A percentile compares a stretch with the other conserved stretches of the same genome.
These are phyloP conservation scores for Diadegma fenestrale DNA, from an alignment of 2,888 invertebrate species.

Conservation along the genomic window DNA sequence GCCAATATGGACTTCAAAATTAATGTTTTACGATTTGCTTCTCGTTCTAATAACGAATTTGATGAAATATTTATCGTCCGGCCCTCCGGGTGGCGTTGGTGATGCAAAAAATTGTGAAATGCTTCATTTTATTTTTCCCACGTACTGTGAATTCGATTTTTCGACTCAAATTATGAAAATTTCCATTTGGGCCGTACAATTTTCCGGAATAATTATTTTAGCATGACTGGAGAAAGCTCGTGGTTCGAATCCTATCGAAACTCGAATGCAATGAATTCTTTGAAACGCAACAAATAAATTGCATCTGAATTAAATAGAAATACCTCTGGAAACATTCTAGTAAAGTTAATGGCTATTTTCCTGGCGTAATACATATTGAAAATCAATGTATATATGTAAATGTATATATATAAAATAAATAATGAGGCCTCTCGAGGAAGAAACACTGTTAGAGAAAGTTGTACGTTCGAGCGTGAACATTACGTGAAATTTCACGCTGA, in stretches of 20 bases:
- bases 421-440: conserved; percentile 37
- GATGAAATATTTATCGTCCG: too few species aligned
- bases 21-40: neutral
- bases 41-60: neutral
- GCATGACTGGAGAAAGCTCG: conserved; percentile 30
- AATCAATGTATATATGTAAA: neutral
- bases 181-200: neutral
- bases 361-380: neutral
- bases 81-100: too few species aligned
- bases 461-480: conserved; percentile 50
- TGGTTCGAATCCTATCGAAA: conserved; percentile 17
- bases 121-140: neutral
- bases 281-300: conserved; percentile 42
- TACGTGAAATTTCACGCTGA: conserved; percentile 44
- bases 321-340: neutral
- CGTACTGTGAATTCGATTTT: neutral
- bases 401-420: neutral
- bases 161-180: neutral
- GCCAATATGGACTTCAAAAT: neutral
- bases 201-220: neutral
- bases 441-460: conserved; percentile 60
- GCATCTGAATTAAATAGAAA: conserved; percentile 16
- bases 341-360: conserved; percentile 26
- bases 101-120: neutral
- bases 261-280: conserved; percentile 27